phyloP scores from a whole-genome alignment of 2,888 invertebrate species.

The Ariolimax columbianus region DNA sequence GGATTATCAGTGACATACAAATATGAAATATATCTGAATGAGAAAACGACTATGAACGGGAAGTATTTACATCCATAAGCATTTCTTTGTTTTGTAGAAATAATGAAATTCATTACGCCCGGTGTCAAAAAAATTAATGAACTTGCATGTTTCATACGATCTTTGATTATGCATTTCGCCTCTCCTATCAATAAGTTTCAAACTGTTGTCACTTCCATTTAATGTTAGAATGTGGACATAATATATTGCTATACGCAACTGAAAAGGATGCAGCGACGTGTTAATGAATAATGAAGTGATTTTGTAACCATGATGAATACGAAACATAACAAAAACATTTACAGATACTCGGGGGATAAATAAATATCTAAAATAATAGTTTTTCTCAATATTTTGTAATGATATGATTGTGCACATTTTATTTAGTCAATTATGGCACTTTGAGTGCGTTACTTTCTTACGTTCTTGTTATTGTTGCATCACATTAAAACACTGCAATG shows the following conservation, averaged over 20 bases:
- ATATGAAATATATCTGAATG: too few relatives aligned
- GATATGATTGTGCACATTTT: not conserved
- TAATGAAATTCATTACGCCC: too few relatives aligned
- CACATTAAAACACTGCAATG: too few relatives aligned
- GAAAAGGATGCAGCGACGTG: not conserved
- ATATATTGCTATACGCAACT: not conserved
- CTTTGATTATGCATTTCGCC: too few relatives aligned
- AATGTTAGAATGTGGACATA: not conserved
- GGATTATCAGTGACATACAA: too few relatives aligned
- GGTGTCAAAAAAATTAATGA: not conserved
- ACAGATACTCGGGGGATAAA: conserved; percentile 16
- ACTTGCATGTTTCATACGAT: too few relatives aligned
- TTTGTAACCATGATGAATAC: not conserved
- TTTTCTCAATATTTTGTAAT: not conserved
- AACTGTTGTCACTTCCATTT: not conserved
- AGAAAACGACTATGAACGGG: too few relatives aligned
- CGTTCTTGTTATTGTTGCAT: not conserved
- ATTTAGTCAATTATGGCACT: not conserved
- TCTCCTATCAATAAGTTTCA: too few relatives aligned
- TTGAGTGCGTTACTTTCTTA: not conserved
- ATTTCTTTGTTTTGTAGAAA: too few relatives aligned
- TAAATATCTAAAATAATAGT: not conserved
- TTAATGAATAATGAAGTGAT: not conserved
- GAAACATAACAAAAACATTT: not conserved
- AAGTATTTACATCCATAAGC: too few relatives aligned